These are phyloP conservation scores for Eristalinus aeneus DNA, from an alignment of 2,888 invertebrate species.

Conservation along the genomic window DNA sequence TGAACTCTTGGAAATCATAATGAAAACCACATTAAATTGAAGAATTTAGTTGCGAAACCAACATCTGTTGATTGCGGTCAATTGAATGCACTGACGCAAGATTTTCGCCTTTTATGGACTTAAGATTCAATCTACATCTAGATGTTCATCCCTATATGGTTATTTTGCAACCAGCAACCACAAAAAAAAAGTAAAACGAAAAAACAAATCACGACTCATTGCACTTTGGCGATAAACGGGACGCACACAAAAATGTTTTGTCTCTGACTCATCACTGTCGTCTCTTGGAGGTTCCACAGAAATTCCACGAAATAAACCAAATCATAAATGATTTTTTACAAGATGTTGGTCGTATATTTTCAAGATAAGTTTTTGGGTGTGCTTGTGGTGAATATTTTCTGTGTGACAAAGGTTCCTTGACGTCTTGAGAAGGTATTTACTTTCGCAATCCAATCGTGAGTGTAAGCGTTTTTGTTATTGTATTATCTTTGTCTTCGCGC, in stretches of 20 bases:
- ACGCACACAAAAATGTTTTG: conserved; percentile 29
- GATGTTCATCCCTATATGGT: conserved; percentile 46
- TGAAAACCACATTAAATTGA: background rate
- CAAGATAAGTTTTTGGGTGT: conserved; percentile 30
- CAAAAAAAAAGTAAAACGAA: conserved; percentile 7
- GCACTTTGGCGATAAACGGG: conserved; percentile 25
- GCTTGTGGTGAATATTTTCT: background rate
- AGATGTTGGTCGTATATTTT: conserved; percentile 18
- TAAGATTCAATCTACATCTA: conserved; percentile 37
- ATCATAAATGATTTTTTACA: conserved; percentile 30
- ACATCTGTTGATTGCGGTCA: conserved; percentile 62
- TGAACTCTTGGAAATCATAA: background rate
- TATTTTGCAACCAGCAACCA: conserved; percentile 17
- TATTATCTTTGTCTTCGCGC: background rate
- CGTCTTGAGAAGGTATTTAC: background rate
- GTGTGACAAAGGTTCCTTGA: background rate
- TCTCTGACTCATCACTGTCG: conserved; percentile 54
- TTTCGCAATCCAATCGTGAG: background rate
- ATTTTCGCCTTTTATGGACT: conserved; percentile 51
- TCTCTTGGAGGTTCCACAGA: conserved; percentile 9
- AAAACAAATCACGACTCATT: conserved; percentile 6
- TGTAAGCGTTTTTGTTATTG: background rate
- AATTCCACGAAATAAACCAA: conserved; percentile 14
- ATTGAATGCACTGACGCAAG: conserved; percentile 26
- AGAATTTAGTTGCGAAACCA: conserved; percentile 20